These are phyloP conservation scores for Bubo scandiacus DNA, from an alignment of 2,113 vertebrate genomes.

Conservation along the genomic window DNA sequence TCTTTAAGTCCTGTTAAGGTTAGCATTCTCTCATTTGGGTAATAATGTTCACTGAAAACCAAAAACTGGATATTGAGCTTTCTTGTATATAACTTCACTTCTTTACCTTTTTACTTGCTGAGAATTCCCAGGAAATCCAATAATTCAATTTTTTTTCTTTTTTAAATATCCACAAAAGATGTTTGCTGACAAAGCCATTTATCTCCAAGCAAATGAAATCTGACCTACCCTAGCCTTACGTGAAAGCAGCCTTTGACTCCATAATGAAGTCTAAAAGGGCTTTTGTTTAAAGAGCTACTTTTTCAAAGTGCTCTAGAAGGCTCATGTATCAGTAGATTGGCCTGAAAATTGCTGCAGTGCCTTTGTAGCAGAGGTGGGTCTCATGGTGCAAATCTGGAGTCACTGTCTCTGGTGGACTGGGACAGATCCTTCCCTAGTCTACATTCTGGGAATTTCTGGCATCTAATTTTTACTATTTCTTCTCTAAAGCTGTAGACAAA, in stretches of 20 bases:
- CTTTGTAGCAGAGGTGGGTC: conserved; percentile 18
- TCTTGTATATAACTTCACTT: background rate
- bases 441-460: background rate
- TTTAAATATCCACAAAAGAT: background rate
- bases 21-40: background rate
- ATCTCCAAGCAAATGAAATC: conserved; percentile 36
- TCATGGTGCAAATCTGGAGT: background rate
- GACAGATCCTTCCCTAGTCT: background rate
- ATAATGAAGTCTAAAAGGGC: conserved; percentile 15
- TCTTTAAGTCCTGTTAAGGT: background rate
- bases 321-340: conserved; percentile 4
- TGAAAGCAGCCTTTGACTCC: conserved; percentile 47
- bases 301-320: background rate
- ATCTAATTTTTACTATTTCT: background rate
- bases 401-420: background rate
- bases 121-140: conserved; percentile 15
- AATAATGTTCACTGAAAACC: background rate
- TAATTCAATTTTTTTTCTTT: background rate
- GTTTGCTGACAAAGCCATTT: conserved; percentile 54
- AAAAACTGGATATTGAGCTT: background rate
- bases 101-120: background rate
- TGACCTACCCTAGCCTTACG: background rate
- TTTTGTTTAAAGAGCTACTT: conserved; percentile 39
- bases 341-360: background rate
- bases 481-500: background rate